These are phyloP conservation scores for Aphelinus atriplicis DNA, from an alignment of 1,140 invertebrate genomes.

Conservation along the genomic window DNA sequence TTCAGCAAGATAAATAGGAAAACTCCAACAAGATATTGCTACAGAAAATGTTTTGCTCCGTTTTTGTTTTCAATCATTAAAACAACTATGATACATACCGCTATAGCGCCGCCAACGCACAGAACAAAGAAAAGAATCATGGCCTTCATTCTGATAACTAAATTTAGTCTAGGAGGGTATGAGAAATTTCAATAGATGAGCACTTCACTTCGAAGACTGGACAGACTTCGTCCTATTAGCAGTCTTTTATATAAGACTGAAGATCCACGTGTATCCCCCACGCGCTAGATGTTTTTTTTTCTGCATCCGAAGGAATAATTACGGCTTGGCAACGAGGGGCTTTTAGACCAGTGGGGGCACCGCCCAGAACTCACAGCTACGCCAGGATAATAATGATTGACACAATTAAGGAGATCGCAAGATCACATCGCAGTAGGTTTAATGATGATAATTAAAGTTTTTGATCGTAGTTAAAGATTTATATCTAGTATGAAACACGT, in stretches of 20 bases:
- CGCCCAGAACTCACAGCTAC: not conserved
- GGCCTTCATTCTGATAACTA: constrained; percentile 43
- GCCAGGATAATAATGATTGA: no score
- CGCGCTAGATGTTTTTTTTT: constrained; percentile 9
- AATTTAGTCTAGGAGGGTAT: not conserved
- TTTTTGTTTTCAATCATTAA: not conserved
- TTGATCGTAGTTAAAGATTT: no score
- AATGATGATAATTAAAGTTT: no score
- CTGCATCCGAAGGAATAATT: not conserved
- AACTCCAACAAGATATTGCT: no score
- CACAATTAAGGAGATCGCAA: constrained; percentile 14
- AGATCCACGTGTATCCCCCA: constrained; percentile 4
- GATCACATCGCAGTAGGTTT: not conserved
- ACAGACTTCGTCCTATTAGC: not conserved
- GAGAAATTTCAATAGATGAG: not conserved
- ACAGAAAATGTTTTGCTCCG: no score
- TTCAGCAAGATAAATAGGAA: no score
- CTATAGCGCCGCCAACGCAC: constrained; percentile 46
- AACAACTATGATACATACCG: constrained; percentile 36
- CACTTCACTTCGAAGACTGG: constrained; percentile 11
- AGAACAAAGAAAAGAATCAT: constrained; percentile 44
- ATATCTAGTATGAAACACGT: no score
- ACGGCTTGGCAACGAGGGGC: not conserved
- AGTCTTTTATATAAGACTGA: constrained; percentile 22
- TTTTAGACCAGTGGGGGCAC: constrained; percentile 13